These are phyloP conservation scores for Sitobion miscanthi DNA, from an alignment of 1,140 invertebrate species.

Conservation along the genomic window DNA sequence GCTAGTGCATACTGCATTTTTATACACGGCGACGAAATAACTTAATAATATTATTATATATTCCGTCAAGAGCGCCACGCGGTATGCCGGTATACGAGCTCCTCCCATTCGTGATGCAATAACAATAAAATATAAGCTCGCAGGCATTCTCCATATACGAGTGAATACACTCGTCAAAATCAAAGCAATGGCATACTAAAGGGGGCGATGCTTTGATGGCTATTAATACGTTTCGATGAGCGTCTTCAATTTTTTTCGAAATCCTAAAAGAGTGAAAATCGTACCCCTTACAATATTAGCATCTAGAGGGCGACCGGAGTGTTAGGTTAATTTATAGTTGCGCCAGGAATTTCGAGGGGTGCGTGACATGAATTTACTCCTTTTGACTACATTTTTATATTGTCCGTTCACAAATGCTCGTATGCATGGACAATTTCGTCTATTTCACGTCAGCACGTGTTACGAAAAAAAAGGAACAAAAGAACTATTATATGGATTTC, in stretches of 20 bases:
- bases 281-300: background rate
- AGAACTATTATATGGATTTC: background rate
- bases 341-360: too few species aligned
- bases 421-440: too few species aligned
- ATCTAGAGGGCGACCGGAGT: too few species aligned
- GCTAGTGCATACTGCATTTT: background rate
- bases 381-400: too few species aligned
- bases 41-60: background rate
- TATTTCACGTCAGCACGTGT: background rate
- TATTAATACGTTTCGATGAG: background rate
- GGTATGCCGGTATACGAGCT: background rate
- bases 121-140: background rate
- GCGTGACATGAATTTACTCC: too few species aligned
- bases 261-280: too few species aligned
- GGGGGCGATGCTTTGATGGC: background rate
- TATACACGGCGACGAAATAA: background rate
- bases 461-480: background rate
- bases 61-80: background rate
- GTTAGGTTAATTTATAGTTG: too few species aligned
- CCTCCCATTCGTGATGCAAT: background rate
- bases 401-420: too few species aligned
- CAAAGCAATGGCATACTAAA: background rate
- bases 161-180: background rate
- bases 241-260: too few species aligned
- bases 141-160: background rate